Evolutionary conservation across 2,797 vertebrate genomes (phyloP), one percentile per base, ranked within the genome.

Genomic region (Lepus oiostolus): DNA sequence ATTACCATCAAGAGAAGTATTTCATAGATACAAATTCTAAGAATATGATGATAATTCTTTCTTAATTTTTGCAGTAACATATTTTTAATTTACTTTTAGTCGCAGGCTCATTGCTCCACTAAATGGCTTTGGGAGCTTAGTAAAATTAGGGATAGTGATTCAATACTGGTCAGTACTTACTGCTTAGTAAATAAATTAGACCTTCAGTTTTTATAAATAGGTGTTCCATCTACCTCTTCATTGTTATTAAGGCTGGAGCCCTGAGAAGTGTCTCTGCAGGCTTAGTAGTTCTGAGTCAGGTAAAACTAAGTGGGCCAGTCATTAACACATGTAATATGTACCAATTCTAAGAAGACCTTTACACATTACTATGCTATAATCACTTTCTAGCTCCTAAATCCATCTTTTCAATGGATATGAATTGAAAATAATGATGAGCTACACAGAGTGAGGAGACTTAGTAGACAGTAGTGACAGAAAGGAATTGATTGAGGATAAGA

Each of bases 331-430:
- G 24, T 82, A 74, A 94, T 92, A 94, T 74, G 54, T 60, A 81
- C 30, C 50, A 86, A 28, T 77, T 96, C 62, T 93, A 84, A 94
- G 68, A 85, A 83, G 81, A 81, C 17, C 50, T 96, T 92, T 77
- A 96, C 86, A 96, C 95, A 96, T 95, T 80, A 79, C 90, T 80
- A 4, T 76, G 65, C 38, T 54, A 52, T 86, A 68, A 90, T 93
- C 90, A 88, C 90, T 81, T 42, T 65, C 30, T 68, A 92, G 24
- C 17, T 94, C 24, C 60, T 76, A 93, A 93, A 90, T 96, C 85
- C 79, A 93, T 91, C 85, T 86, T 91, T 74, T 72, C 67, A 32
- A 19, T 88, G n/a, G 63, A 92, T 88, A 28, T 76, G 52, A 91
- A 58, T 90, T 77, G 32, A 63, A 93, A 94, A 93, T 82, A 90